Percentiles rank a stretch among this genome's conserved stretches.
These are phyloP conservation scores for Liparis tanakae DNA, from an alignment of 2,797 vertebrate genomes.

Conservation along the genomic window DNA sequence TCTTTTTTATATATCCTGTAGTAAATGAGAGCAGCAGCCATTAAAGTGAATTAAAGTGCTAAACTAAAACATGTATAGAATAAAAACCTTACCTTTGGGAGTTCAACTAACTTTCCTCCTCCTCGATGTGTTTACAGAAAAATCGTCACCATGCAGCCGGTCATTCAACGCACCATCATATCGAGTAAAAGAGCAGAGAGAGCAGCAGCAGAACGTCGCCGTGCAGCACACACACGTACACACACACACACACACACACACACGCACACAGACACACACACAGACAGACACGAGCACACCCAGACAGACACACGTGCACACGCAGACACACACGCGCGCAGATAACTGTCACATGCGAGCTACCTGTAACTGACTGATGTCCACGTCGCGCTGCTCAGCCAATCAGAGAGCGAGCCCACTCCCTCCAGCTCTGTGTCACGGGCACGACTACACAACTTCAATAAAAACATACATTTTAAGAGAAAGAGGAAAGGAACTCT, in stretches of 20 bases:
- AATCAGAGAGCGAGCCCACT: constrained; percentile 67
- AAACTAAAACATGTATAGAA: not conserved
- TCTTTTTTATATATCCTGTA: not conserved
- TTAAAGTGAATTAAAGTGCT: not conserved
- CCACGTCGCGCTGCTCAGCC: constrained; percentile 85
- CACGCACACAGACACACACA: constrained; percentile 17
- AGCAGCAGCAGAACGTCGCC: constrained; percentile 17
- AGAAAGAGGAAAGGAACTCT: not conserved
- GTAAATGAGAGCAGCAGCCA: not conserved
- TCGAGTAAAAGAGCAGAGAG: constrained; percentile 1
- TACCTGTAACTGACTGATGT: constrained; percentile 81
- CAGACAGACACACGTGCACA: constrained; percentile 12
- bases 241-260: constrained; percentile 9
- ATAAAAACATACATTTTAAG: not conserved
- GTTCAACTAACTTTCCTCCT: constrained; percentile 34
- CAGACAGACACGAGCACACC: constrained; percentile 32
- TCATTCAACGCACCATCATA: constrained; percentile 34
- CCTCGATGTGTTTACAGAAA: constrained; percentile 9
- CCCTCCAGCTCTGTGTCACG: not conserved
- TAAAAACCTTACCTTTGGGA: constrained; percentile 50
- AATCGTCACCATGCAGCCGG: constrained; percentile 25
- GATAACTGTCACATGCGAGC: constrained; percentile 72
- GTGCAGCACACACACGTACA: constrained; percentile 30
- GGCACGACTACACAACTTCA: not conserved
- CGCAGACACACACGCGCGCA: not conserved